Evolutionary conservation across 2,113 vertebrate genomes (phyloP), one percentile per base, ranked within the genome.

Genomic region (Bostrychus sinensis): DNA sequence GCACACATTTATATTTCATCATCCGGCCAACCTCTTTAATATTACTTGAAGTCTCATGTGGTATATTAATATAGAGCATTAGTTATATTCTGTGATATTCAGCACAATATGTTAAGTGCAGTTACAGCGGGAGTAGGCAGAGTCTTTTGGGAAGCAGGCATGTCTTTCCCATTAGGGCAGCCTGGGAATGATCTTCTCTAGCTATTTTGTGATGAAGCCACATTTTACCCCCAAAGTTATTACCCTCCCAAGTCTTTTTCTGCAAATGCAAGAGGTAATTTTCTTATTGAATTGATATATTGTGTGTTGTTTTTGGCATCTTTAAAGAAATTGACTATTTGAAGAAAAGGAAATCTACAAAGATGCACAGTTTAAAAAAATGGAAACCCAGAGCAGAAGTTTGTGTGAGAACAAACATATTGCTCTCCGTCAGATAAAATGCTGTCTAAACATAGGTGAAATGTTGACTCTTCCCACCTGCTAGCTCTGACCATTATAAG

Each of bases 401-500:
- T 62, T 53, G 41, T 75, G 56, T 71, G 72, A 80, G 51, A 70
- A 62, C 73, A 77, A 80, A 71, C 78, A 62, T 25, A 28, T 53
- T 20, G 32, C n/a, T 12, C 12, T n/a, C 12, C 25, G 62, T 62
- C 39, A 66, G 62, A 80, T 76, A 74, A 78, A 77, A 19, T 55
- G n/a, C 48, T 60, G 55, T 58, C 56, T 32, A 68, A 68, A 70
- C 59, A 62, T 7, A 32, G 23, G 67, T 20, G 62, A 62, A 48
- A 32, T 88, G 62, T 85, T 75, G 67, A 85, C 80, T 82, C 62
- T 85, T 89, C 78, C 82, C 76, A 73, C 70, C 82, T 77, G 45
- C 36, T 20, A 72, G 60, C 23, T 60, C 36, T n/a, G 37, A 17
- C 17, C 22, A 41, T 61, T 66, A 23, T 60, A 76, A 53, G 36